Percentiles rank a stretch among this genome's conserved stretches.
Conservation (phyloP, 1,140 invertebrate species). For the Himalopsyche phryganea region DNA sequence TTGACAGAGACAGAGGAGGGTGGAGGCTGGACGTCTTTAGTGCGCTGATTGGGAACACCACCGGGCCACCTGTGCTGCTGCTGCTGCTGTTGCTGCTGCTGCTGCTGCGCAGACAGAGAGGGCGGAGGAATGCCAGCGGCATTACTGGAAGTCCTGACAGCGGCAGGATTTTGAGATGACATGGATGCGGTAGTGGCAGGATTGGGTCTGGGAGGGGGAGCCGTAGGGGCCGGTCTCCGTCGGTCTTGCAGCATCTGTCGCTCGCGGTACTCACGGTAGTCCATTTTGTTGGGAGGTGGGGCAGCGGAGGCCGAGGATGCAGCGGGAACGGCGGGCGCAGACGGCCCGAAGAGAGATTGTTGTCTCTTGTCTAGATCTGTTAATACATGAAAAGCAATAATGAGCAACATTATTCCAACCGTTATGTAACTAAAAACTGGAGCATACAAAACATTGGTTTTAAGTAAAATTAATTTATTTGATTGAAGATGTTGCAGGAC, state of each 20-base stretch:
- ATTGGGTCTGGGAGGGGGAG: conserved; percentile 10
- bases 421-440: too few species aligned
- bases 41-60: not conserved
- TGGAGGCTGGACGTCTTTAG: not conserved
- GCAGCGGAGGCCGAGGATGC: not conserved
- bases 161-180: not conserved
- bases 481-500: too few species aligned
- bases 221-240: not conserved
- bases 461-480: too few species aligned
- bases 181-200: not conserved
- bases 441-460: too few species aligned
- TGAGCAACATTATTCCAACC: too few species aligned
- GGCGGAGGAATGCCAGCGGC: conserved; percentile 24
- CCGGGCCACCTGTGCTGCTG: conserved; percentile 1
- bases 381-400: too few species aligned
- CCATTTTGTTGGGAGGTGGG: conserved; percentile 39
- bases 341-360: conserved; percentile 20
- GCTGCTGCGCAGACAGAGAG: not conserved
- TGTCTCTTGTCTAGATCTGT: conserved; percentile 26
- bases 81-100: not conserved
- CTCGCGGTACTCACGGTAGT: conserved; percentile 48
- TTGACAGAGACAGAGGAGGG: not conserved
- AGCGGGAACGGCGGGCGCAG: conserved; percentile 6
- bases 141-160: not conserved
- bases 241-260: conserved; percentile 33